Base-by-base conservation (phyloP, 2,797 vertebrate species). In the Pipistrellus pipistrellus region DNA sequence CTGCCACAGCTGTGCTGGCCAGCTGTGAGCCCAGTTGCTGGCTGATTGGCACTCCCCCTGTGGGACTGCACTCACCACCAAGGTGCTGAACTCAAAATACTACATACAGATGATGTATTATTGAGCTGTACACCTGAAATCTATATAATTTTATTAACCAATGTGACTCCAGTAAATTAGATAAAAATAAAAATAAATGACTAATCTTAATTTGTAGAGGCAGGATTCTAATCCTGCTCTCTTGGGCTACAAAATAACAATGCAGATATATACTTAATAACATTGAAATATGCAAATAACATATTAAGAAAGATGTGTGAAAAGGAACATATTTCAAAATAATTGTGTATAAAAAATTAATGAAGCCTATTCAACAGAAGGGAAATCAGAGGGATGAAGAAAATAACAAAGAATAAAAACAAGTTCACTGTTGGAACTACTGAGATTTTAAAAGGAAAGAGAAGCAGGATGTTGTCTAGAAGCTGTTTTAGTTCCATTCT, bases 361-460 rank as follows among this genome's bases (percentile, higher is more conserved):
- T 81, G 38, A 77, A 32, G 7, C 6, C 8, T 55, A 21, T 23
- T 57, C 4, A 93, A 51, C n/a, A 76, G 51, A 14, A 73, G 32
- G 77, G 48, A 86, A 57, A 82, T 62, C 62, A 83, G 25, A 9
- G 25, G 14, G 25, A 80, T 5, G 71, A 81, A 41, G 51, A 78
- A 92, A 81, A 80, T 30, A 59, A 62, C 64, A 53, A 85, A 76
- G 32, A 48, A 89, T 59, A 93, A 68, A 71, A 76, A 85, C 32
- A 68, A 93, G 0, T 90, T 62, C 6, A 41, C 77, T 30, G 41
- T 15, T 90, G 66, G 0, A 72, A 77, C 7, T 78, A 88, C 20
- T 91, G 55, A 23, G 25, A 77, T 83, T 68, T 72, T 38, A 83
- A 72, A 94, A 76, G 18, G 30, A 18, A 59, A 14, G 78, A 66